These are phyloP conservation scores for Aspidapion aeneum DNA, from an alignment of 2,888 invertebrate species.

Conservation along the genomic window DNA sequence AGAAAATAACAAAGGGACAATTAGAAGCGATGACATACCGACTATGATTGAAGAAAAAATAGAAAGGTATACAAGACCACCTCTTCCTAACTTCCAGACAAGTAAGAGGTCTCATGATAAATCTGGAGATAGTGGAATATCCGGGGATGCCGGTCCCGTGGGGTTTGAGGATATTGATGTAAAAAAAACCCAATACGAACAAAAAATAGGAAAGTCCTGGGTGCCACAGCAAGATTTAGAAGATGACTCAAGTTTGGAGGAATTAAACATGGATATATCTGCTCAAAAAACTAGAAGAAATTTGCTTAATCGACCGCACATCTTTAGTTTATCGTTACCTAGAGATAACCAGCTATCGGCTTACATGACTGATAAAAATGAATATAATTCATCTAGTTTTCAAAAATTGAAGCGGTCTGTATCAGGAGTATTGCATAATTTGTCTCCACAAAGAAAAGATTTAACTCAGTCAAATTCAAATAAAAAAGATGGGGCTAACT, in stretches of 20 bases:
- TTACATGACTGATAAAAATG: conserved; percentile 45
- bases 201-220: conserved; percentile 55
- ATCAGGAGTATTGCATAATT: conserved; percentile 52
- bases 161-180: conserved; percentile 50
- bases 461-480: conserved; percentile 30
- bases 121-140: conserved; percentile 81
- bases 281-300: conserved; percentile 18
- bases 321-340: conserved; percentile 74
- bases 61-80: conserved; percentile 53
- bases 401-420: conserved; percentile 71
- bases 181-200: conserved; percentile 14
- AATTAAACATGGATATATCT: conserved; percentile 33
- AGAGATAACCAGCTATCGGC: conserved; percentile 56
- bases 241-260: conserved; percentile 45
- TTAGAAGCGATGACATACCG: conserved; percentile 40
- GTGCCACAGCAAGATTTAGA: conserved; percentile 85
- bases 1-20: conserved; percentile 31
- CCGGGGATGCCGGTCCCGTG: conserved; percentile 64
- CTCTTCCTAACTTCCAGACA: conserved; percentile 48
- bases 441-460: conserved; percentile 35
- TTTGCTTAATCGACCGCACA: conserved; percentile 49
- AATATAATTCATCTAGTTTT: conserved; percentile 34
- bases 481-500: conserved; percentile 59
- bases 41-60: conserved; percentile 53
- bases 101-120: conserved; percentile 61